These are phyloP conservation scores for Panagrolaimus sp. DNA, from an alignment of 1,140 invertebrate genomes.

Conservation along the genomic window DNA sequence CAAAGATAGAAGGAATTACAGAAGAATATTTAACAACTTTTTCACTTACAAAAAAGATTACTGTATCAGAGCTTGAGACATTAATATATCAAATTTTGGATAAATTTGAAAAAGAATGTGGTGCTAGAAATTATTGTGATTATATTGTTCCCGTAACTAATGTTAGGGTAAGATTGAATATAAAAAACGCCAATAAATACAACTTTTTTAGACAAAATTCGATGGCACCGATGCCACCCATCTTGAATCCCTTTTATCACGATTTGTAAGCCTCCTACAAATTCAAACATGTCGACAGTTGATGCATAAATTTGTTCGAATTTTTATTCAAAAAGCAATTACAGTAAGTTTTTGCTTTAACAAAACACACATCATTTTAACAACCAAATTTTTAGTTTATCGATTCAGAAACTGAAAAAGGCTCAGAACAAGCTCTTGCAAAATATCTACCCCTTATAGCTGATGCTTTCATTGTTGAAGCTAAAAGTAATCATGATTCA, in stretches of 20 bases:
- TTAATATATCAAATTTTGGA: slow-evolving; percentile 28
- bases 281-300: slow-evolving; percentile 19
- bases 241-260: slow-evolving; percentile 26
- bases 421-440: slow-evolving; percentile 29
- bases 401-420: slow-evolving; percentile 16
- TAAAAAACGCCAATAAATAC: not conserved
- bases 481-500: slow-evolving; percentile 30
- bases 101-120: slow-evolving; percentile 14
- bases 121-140: slow-evolving; percentile 35
- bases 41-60: slow-evolving; percentile 28
- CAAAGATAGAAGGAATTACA: slow-evolving; percentile 28
- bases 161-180: slow-evolving; percentile 10
- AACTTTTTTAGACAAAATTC: not conserved
- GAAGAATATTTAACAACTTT: slow-evolving; percentile 22
- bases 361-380: slow-evolving; percentile 12
- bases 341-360: not conserved
- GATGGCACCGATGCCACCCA: slow-evolving; percentile 16
- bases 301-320: slow-evolving; percentile 28
- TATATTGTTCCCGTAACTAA: slow-evolving; percentile 39
- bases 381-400: slow-evolving; percentile 18
- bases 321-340: slow-evolving; percentile 25
- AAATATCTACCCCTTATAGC: slow-evolving; percentile 41
- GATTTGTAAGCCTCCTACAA: slow-evolving; percentile 22
- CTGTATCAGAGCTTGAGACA: slow-evolving; percentile 19
- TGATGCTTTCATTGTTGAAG: slow-evolving; percentile 34